Conservation (phyloP, 2,113 vertebrate species). For the Cranoglanis bouderius region DNA sequence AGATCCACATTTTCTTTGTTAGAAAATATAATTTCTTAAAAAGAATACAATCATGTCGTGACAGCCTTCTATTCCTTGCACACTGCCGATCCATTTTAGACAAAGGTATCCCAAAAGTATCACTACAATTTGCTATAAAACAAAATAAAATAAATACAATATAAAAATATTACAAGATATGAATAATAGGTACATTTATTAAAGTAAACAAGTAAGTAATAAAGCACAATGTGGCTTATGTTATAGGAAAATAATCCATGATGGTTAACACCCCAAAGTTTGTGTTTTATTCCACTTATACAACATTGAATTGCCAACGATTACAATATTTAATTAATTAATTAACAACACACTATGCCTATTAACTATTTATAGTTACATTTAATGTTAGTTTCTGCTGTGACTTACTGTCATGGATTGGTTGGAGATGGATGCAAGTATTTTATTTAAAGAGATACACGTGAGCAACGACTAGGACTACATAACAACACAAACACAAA, state of each 20-base stretch:
- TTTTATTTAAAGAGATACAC: neutral
- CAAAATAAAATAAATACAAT: neutral
- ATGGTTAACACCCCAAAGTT: neutral
- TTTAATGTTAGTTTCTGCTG: neutral
- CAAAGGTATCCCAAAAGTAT: neutral
- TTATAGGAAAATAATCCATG: neutral
- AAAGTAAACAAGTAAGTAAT: neutral
- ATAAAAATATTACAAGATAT: neutral
- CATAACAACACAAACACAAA: neutral
- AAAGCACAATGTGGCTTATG: neutral
- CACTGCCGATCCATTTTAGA: neutral
- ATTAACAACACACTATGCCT: neutral
- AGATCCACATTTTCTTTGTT: constrained; percentile 20
- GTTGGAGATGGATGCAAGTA: neutral
- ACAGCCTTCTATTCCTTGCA: neutral
- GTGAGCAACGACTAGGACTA: no score
- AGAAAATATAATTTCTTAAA: constrained; percentile 22
- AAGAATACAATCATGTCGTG: neutral
- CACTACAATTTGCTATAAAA: neutral
- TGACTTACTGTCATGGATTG: neutral
- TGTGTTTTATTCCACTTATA: neutral
- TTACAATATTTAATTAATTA: neutral
- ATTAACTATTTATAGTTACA: neutral
- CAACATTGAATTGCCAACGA: neutral
- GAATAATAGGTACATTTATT: neutral